Evolutionary conservation across 2,888 invertebrate species (phyloP), one percentile per base, ranked within the genome.

Genomic region (Ryuthela nishihirai): DNA sequence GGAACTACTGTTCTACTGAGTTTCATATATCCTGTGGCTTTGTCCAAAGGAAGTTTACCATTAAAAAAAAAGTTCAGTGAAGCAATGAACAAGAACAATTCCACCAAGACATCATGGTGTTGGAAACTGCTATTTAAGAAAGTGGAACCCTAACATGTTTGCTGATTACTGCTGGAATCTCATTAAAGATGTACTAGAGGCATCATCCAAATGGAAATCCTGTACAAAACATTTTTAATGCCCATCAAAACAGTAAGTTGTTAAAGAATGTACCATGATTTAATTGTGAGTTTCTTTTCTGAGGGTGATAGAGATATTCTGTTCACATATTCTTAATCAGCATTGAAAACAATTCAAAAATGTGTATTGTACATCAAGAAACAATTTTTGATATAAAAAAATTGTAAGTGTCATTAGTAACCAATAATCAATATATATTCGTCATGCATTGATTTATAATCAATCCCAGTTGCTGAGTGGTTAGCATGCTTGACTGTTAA

Each of bases 71-170:
- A 36, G 15, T 15, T 15, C 36, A 18, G 17, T 9, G 18, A 15
- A 12, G 36, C 18, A 36, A 36, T 36, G 15, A 36, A 17, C 9
- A n/a, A 7, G 36, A 7, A 36, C 18, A 36, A 17, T 36, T 17
- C 15, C 9, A 18, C 15, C 17, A 36, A 9, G 36, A 9, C 9
- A 36, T 15, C 12, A 17, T 36, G 9, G 15, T 17, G 15, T 36
- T 36, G 17, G 12, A 4, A 9, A 18, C 36, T n/a, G n/a, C n/a
- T n/a, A n/a, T n/a, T n/a, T n/a, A 36, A 36, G 47, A 47, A 47
- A 39, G 38, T 36, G 38, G 26, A 12, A 9, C 15, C 21, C n/a
- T 20, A 7, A 38, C 15, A 38, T 38, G 38, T 12, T 38, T 17
- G 38, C 17, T 17, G 38, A 38, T 17, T 17, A 17, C 18, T 38